These are phyloP conservation scores for Rhinoptilus africanus DNA, from an alignment of 2,113 vertebrate genomes.

Conservation along the genomic window DNA sequence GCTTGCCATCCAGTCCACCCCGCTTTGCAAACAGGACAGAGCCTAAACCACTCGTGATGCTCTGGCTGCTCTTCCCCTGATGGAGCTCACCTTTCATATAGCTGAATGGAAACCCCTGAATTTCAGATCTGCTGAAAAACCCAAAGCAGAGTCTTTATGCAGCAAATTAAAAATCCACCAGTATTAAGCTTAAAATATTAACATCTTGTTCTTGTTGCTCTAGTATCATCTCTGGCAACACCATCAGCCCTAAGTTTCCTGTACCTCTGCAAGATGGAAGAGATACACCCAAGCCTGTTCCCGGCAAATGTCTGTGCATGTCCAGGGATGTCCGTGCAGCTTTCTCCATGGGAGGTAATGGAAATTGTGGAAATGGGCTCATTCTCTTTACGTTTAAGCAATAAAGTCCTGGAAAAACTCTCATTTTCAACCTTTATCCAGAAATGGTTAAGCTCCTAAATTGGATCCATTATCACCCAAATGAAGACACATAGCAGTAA, in stretches of 20 bases:
- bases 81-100: accelerated
- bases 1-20: not conserved
- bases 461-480: slow-evolving; percentile 50
- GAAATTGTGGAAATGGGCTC: not conserved
- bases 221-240: not conserved
- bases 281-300: not conserved
- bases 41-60: accelerated
- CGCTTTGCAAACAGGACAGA: not conserved
- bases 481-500: slow-evolving; percentile 60
- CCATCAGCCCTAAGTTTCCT: not conserved
- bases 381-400: not conserved
- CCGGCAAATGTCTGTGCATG: not conserved
- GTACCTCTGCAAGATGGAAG: not conserved
- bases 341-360: not conserved
- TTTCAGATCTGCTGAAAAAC: not conserved
- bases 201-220: not conserved
- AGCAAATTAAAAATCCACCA: not conserved
- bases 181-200: not conserved
- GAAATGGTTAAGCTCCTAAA: slow-evolving; percentile 32
- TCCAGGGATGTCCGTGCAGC: not conserved
- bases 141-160: not conserved
- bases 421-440: not conserved
- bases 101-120: accelerated
- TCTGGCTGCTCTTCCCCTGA: not conserved
- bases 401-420: not conserved